Percentiles rank a stretch among this genome's conserved stretches.
Evolutionary conservation across 1,140 invertebrate species (phyloP).

Genomic region (Ooceraea biroi): DNA sequence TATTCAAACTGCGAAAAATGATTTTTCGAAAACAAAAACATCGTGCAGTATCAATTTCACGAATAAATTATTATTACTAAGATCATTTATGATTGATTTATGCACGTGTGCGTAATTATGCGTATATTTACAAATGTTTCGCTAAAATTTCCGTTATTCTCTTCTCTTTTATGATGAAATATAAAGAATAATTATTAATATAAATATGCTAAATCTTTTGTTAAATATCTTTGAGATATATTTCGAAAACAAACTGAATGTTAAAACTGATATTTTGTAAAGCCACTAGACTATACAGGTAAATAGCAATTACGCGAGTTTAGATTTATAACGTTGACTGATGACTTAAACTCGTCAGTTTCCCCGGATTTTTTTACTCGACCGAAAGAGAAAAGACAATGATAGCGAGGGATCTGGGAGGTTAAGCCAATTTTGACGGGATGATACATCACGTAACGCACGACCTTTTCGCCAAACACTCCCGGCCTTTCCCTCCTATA

Average conservation of each 20-base stretch:
- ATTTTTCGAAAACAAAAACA: background rate
- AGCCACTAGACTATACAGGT: background rate
- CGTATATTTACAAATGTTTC: background rate
- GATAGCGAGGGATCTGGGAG: conserved; percentile 3
- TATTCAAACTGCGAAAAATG: background rate
- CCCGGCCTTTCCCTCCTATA: background rate
- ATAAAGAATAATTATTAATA: too few species aligned
- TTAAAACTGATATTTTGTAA: conserved; percentile 9
- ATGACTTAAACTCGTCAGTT: background rate
- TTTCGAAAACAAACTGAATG: background rate
- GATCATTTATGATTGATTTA: background rate
- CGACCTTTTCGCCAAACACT: conserved; percentile 33
- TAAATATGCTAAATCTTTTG: background rate
- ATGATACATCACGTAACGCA: conserved; percentile 24
- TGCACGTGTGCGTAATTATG: background rate
- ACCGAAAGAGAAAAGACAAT: conserved; percentile 15
- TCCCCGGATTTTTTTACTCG: background rate
- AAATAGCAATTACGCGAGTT: conserved; percentile 33
- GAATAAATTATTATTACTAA: conserved; percentile 2
- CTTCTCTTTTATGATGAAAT: background rate
- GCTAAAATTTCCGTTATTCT: background rate
- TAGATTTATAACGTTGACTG: conserved; percentile 34
- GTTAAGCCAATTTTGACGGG: conserved; percentile 52
- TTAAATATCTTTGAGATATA: background rate
- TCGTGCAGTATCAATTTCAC: background rate